Base-by-base conservation (phyloP, 2,888 invertebrate species). In the Octonoba sinensis region DNA sequence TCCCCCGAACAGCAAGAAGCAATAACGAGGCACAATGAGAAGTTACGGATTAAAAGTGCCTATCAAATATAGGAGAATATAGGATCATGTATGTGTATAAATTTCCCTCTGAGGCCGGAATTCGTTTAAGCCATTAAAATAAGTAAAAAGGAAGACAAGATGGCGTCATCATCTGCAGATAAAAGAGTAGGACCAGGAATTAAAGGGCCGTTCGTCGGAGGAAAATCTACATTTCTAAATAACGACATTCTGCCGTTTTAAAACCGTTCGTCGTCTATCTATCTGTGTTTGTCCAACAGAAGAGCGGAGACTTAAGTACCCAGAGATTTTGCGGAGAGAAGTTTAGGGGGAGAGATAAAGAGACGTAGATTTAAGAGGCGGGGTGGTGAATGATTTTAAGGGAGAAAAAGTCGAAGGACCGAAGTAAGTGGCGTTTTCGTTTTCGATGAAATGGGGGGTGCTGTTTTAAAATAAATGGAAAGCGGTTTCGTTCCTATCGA, bases 141-240 rank as follows among this genome's bases (percentile, higher is more conserved):
- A 78, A 78, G 71, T 56, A 78, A 81, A 81, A 57, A 47, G 46
- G 66, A 46, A 49, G 27, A 27, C 54, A 73, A 69, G 74, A 81
- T 81, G 73, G 73, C 73, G 67, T 73, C 79, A 69, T 81, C 79
- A 73, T 64, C 60, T 44, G 67, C 24, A 75, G 81, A 82, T 82
- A 82, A 82, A 82, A 64, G 76, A 59, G 62, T 49, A 27, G 59
- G 67, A 22, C 69, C 20, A 65, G 54, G 81, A 82, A 82, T 82
- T 82, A 82, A 82, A 75, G 49, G 81, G 70, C 69, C 74, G 65
- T 75, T 82, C 59, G 65, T 56, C 56, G 18, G 20, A 57, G 70
- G 66, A 65, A 75, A 82, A 82, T 82, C 81, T 82, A 82, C 81
- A 82, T 82, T 82, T 70, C 81, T 75, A 82, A 82, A 82, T 82